Base-by-base conservation (phyloP, 92 coral and sea anemone species). In the Epizoanthus fatuus region DNA sequence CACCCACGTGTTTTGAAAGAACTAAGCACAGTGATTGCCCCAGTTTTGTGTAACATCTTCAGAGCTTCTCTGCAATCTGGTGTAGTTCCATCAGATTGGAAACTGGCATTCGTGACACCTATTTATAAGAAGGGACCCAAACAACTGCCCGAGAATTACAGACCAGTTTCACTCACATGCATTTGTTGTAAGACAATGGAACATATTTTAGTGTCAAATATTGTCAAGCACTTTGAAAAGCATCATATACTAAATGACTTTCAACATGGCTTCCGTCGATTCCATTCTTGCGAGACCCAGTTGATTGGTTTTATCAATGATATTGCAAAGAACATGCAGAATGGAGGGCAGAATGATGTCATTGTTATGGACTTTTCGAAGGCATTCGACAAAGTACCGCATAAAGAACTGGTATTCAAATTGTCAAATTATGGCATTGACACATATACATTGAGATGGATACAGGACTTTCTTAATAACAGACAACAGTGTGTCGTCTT, bases 1-100 rank as follows among this genome's bases (percentile, higher is more conserved):
- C 84, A 75, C 51, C 89, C 84, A 22, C 84, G 44, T 32, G 76
- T 85, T 40, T 64, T 85, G 65, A 85, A 78, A 86, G 79, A 86
- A 53, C 74, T 86, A 58, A 85, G 75, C 57, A 51, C 66, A 44
- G 65, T 56, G 19, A 75, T 75, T 20, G 84, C 84, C 64, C 89
- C 85, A 77, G 90, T 70, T 20, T 64, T 79, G 62, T 75, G 84
- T 29, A 62, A 71, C 25, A 63, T 86, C 70, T 86, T 60, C 29
- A 29, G 57, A 65, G 78, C 86, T 63, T 86, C 81, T 7, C 74
- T 78, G 51, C 66, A 49, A 53, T 65, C 84, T 14, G 72, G 79
- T 55, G 70, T 59, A 55, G 85, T 79, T 59, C 90, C 79, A 78
- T 78, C 78, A 54, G 77, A 75, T 51, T 85, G 84, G 66, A 85